phyloP scores from a whole-genome alignment of 2,888 invertebrate genomes.

The Drosophila mimica region DNA sequence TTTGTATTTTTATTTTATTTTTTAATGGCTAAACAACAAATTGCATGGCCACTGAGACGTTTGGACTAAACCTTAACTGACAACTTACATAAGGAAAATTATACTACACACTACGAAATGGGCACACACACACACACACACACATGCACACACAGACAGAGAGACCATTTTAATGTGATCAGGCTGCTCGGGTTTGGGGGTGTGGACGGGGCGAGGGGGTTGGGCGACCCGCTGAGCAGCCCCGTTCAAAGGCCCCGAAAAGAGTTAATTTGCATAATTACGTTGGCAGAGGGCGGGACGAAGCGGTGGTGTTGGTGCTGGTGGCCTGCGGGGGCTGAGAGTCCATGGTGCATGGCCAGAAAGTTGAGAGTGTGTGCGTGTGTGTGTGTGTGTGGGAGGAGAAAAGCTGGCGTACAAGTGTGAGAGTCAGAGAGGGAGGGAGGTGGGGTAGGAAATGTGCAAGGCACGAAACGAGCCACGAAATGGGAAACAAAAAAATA shows the following conservation, averaged over 20 bases:
- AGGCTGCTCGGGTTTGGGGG: conserved; percentile 6
- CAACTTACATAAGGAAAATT: conserved; percentile 72
- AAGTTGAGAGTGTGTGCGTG: conserved; percentile 8
- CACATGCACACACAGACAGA: conserved; percentile 3
- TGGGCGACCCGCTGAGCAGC: conserved; percentile 67
- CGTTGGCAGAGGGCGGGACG: conserved; percentile 39
- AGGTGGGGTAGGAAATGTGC: conserved; percentile 43
- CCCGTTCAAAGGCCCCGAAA: conserved; percentile 75
- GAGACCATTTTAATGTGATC: conserved; percentile 54
- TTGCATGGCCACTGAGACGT: conserved; percentile 59
- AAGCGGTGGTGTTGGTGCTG: not conserved
- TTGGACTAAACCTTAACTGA: conserved; percentile 64
- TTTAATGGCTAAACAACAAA: conserved; percentile 70
- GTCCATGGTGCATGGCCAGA: conserved; percentile 58
- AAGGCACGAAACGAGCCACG: conserved; percentile 63
- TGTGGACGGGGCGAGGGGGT: not conserved
- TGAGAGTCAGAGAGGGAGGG: conserved; percentile 1
- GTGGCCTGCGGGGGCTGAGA: conserved; percentile 25
- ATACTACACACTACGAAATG: conserved; percentile 37
- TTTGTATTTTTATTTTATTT: conserved; percentile 33
- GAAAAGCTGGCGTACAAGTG: conserved; percentile 16
- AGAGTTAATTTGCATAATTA: conserved; percentile 80
- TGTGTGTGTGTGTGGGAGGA: conserved; percentile 35
- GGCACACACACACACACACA: conserved; percentile 19
- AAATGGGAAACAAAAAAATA: conserved; percentile 24